These are phyloP conservation scores for Rhea americana DNA, from an alignment of 2,113 vertebrate species.

Conservation along the genomic window DNA sequence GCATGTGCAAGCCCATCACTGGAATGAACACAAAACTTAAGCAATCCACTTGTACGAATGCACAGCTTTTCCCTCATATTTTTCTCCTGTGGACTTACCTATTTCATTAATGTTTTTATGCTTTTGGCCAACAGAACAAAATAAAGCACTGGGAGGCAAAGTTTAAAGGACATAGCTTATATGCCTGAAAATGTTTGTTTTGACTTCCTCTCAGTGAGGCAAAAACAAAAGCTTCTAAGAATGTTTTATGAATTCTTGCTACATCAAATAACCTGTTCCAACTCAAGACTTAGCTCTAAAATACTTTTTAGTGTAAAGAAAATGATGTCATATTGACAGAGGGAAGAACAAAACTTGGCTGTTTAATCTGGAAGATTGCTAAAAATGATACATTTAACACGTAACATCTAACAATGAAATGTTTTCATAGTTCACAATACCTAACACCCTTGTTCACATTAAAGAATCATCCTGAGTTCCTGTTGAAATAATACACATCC, in stretches of 20 bases:
- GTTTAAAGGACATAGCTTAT: constrained; percentile 7
- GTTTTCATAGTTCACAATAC: constrained; percentile 66
- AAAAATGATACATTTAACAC: constrained; percentile 64
- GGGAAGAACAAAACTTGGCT: constrained; percentile 64
- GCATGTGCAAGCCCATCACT: neutral
- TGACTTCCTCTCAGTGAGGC: constrained; percentile 19
- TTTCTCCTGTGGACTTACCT: neutral
- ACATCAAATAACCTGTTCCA: neutral
- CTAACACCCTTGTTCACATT: constrained; percentile 49
- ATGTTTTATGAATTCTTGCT: constrained; percentile 25
- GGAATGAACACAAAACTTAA: neutral
- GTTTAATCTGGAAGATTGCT: constrained; percentile 72
- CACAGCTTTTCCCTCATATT: neutral
- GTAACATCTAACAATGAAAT: constrained; percentile 52
- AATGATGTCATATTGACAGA: constrained; percentile 69
- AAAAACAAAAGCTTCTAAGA: constrained; percentile 62
- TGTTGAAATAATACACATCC: constrained; percentile 22
- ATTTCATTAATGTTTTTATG: constrained; percentile 4
- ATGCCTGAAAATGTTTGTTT: constrained; percentile 46
- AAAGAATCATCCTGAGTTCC: constrained; percentile 1
- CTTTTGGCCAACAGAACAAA: neutral
- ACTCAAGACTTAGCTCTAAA: constrained; percentile 20
- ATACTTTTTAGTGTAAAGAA: constrained; percentile 54
- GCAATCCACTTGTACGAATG: neutral
- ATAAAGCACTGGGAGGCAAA: neutral